A percentile compares a stretch with the other conserved stretches of the same genome.
phyloP scores from a whole-genome alignment of 2,113 vertebrate genomes.

The Typhlomys cinereus region DNA sequence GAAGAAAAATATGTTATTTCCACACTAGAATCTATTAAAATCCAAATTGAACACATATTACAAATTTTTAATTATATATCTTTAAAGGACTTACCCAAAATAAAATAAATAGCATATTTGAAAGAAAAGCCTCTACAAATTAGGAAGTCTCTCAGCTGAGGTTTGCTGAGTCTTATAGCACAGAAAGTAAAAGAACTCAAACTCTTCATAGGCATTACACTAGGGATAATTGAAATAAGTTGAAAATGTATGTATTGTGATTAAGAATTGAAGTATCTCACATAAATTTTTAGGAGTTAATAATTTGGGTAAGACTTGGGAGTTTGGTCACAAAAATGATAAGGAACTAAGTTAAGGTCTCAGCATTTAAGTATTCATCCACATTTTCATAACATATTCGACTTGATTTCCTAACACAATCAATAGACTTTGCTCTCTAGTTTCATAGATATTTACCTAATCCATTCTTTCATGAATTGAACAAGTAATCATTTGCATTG shows the following conservation, averaged over 20 bases:
- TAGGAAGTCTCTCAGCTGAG: not conserved
- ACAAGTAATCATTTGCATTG: not conserved
- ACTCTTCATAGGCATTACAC: not conserved
- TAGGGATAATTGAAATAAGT: not conserved
- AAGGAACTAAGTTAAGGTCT: not conserved
- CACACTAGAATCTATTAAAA: not conserved
- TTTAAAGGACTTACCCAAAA: conserved; percentile 34
- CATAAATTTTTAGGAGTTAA: not conserved
- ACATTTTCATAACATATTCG: not conserved
- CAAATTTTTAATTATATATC: conserved; percentile 26
- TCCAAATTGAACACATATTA: conserved; percentile 1
- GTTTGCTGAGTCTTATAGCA: not conserved
- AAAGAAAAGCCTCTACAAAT: conserved; percentile 6
- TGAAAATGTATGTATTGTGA: not conserved
- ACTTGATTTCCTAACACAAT: not conserved
- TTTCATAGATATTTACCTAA: not conserved
- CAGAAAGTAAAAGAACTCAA: not conserved
- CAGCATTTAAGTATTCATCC: not conserved
- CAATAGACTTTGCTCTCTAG: not conserved
- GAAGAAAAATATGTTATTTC: not conserved
- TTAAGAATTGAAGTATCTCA: not conserved
- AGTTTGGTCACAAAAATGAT: not conserved
- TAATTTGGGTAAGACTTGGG: not conserved
- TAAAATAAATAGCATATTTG: not conserved
- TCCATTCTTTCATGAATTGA: not conserved